Percentiles rank a stretch among this genome's conserved stretches.
phyloP scores from a whole-genome alignment of 2,113 vertebrate genomes.

The Tenrec ecaudatus region DNA sequence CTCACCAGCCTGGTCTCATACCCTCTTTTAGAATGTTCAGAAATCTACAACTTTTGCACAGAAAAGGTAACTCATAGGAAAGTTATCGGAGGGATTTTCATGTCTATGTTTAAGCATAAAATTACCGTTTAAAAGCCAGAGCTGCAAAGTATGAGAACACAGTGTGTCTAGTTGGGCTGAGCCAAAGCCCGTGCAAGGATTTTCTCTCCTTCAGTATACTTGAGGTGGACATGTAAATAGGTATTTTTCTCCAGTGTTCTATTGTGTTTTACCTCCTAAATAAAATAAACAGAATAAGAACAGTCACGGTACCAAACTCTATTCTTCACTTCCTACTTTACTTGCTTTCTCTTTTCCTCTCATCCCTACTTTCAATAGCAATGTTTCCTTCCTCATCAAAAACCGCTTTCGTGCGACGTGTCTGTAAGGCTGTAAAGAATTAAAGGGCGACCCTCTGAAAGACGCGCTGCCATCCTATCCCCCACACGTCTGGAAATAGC shows the following conservation, averaged over 20 bases:
- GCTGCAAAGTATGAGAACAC: not conserved
- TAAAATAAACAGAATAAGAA: constrained; percentile 42
- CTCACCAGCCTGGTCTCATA: not conserved
- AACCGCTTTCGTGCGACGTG: constrained; percentile 55
- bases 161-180: not conserved
- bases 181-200: not conserved
- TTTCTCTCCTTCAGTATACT: not conserved
- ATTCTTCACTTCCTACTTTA: constrained; percentile 13
- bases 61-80: not conserved
- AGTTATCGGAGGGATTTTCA: not conserved
- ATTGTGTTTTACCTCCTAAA: not conserved
- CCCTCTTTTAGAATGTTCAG: not conserved
- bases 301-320: not conserved
- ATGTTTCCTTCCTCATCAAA: not conserved
- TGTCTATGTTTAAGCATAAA: not conserved
- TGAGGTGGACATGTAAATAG: not conserved
- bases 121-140: not conserved
- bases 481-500: not conserved
- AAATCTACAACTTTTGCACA: not conserved
- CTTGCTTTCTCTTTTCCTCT: not conserved
- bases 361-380: not conserved
- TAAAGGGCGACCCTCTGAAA: not conserved
- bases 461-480: not conserved
- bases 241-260: constrained; percentile 38
- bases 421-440: not conserved